Base-by-base conservation (phyloP, 2,888 invertebrate species). In the Matsumyia berberina region DNA sequence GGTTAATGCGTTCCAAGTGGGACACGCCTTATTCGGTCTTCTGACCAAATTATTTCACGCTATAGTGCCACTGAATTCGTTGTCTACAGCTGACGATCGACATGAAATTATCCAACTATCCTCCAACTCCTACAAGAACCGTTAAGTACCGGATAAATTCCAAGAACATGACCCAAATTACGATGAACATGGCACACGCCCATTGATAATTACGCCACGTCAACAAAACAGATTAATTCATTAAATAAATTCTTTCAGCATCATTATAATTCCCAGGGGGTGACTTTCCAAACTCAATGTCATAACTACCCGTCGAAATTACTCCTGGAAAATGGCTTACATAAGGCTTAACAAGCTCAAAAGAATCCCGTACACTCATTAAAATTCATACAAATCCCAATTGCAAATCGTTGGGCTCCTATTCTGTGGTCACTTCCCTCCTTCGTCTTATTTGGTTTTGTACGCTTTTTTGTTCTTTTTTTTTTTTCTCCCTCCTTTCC, bases 331-430 rank as follows among this genome's bases (percentile, higher is more conserved):
- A 83, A 69, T 69, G 62, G 79, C 74, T 83, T 83, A 83, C 73
- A 78, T 17, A 49, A 35, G 64, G 51, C 83, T 80, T 85, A 79
- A 85, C 79, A 79, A 69, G 74, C 79, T 62, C 51, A 78, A 66
- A 42, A 60, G 51, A 69, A 57, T 79, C 64, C 46, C 49, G 49
- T 67, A 37, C 57, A 76, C 74, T 85, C 85, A 80, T 85, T 85
- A 80, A 85, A 85, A 85, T 85, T 85, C 85, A 85, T 80, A 80
- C 80, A 85, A 85, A 76, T 80, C 74, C 80, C 85, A 69, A 85
- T 79, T 79, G 79, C 79, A 85, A 58, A 74, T 64, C 57, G 44
- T 66, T 73, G 58, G 35, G 35, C 58, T 31, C 5, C 19, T 39
- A 37, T 55, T 19, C 9, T 35, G 67, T 55, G 83, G 78, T 73